These are phyloP conservation scores for Rousettus madagascariensis DNA, from an alignment of 2,797 vertebrate genomes.

Conservation along the genomic window DNA sequence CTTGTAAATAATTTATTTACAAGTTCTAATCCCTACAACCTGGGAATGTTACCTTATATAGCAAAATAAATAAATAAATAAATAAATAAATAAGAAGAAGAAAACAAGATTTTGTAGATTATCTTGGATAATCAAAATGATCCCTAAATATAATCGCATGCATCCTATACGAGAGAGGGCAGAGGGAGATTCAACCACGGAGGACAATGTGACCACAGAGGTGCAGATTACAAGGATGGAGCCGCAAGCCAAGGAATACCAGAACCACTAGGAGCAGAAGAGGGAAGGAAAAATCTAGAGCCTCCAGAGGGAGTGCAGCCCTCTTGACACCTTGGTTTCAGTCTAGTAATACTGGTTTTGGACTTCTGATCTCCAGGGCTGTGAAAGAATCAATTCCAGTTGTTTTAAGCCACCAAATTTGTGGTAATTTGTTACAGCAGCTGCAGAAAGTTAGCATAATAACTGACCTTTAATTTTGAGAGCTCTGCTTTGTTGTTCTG, in stretches of 20 bases:
- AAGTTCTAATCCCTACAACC: background rate
- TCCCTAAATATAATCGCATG: background rate
- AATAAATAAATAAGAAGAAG: too few species aligned
- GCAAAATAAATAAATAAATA: too few species aligned
- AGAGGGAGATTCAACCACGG: background rate
- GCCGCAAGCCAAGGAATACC: background rate
- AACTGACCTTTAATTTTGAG: background rate
- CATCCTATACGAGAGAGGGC: background rate
- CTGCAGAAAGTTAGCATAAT: background rate
- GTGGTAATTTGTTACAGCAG: background rate
- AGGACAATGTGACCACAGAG: background rate
- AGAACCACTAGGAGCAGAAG: background rate
- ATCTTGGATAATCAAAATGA: background rate
- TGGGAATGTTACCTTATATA: background rate
- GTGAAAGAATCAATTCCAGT: background rate
- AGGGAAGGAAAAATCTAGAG: background rate
- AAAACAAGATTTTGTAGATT: background rate
- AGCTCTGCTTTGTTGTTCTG: background rate
- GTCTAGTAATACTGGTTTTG: background rate
- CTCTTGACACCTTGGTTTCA: background rate
- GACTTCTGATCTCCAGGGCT: background rate
- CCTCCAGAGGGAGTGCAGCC: background rate
- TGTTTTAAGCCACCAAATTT: background rate
- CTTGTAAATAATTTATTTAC: background rate
- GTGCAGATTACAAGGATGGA: background rate